These are phyloP conservation scores for Patella ulyssiponensis DNA, from an alignment of 2,888 invertebrate species.

Conservation along the genomic window DNA sequence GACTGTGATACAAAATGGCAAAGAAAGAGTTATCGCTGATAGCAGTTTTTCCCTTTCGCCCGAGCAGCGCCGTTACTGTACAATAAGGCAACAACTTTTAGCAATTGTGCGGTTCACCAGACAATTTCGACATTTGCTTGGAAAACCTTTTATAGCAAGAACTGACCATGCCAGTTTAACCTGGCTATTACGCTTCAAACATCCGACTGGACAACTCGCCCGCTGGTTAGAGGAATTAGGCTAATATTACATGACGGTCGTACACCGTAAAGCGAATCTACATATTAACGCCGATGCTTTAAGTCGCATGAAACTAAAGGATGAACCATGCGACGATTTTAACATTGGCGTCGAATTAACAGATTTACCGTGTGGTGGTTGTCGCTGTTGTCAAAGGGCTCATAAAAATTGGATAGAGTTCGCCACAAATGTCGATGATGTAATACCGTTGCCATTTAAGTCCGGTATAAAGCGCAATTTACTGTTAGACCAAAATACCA, in stretches of 20 bases:
- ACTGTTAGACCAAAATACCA: no score
- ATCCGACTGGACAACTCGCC: slow-evolving; percentile 23
- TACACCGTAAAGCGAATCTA: neutral
- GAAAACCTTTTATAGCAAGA: slow-evolving; percentile 20
- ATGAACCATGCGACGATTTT: neutral
- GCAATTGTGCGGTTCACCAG: neutral
- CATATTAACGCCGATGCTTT: neutral
- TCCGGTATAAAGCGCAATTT: no score
- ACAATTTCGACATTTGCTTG: slow-evolving; percentile 24
- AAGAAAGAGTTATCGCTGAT: slow-evolving; percentile 33
- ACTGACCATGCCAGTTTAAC: slow-evolving; percentile 33
- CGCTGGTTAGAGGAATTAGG: slow-evolving; percentile 25
- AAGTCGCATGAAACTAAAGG: neutral
- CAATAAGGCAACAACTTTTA: slow-evolving; percentile 16
- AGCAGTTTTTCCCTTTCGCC: slow-evolving; percentile 22
- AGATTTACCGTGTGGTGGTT: neutral
- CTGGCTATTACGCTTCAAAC: slow-evolving; percentile 23
- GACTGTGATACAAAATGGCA: slow-evolving; percentile 17
- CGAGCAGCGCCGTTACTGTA: slow-evolving; percentile 32
- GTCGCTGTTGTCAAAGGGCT: neutral
- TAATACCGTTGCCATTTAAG: no score
- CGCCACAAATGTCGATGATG: no score
- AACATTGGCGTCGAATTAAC: neutral
- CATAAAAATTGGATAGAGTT: no score
- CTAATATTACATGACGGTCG: neutral